Base-by-base conservation (phyloP, 2,113 vertebrate genomes). In the Lontra canadensis region DNA sequence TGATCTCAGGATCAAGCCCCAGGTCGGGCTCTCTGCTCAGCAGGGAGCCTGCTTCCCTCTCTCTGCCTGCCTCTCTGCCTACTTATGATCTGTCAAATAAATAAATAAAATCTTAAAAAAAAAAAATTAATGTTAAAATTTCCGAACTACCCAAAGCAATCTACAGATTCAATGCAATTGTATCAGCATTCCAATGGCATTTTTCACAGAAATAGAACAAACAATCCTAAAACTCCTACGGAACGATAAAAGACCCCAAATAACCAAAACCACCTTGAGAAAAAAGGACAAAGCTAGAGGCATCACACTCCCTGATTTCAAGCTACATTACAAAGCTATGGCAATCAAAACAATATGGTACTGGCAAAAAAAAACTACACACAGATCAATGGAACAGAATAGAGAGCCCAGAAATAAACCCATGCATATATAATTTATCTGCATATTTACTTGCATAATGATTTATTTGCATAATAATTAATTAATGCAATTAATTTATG, bases 181-280 rank as follows among this genome's bases (percentile, higher is more conserved):
- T 74, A 90, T 69, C 71, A 79, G 91, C 85, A 90, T 95, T 79
- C 18, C 57, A 85, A 81, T 12, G 34, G 26, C n/a, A 49, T 95
- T 80, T 81, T 69, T 85, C 89, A 95, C 26, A 87, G 52, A 95
- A 73, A 80, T 10, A 71, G 26, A 83, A 61, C 44, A 85, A 59
- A 31, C 39, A 74, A 76, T 31, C 73, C 73, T 80, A 61, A 94
- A 61, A 86, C 18, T 47, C 79, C 55, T 87, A 59, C 21, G 1
- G 61, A 80, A 92, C 7, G 21, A 88, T 31, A 39, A 49, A 82
- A 81, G 63, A 82, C 47, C 23, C 11, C n/a, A 20, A 84, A 84
- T 52, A 91, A 39, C 39, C 34, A 86, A 91, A 91, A 3, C 23
- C 86, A 49, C 71, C 34, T 71, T 49, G 17, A 85, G 57, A 49